Evolutionary conservation across 2,113 vertebrate genomes (phyloP).

Genomic region (Hippoglossus stenolepis): DNA sequence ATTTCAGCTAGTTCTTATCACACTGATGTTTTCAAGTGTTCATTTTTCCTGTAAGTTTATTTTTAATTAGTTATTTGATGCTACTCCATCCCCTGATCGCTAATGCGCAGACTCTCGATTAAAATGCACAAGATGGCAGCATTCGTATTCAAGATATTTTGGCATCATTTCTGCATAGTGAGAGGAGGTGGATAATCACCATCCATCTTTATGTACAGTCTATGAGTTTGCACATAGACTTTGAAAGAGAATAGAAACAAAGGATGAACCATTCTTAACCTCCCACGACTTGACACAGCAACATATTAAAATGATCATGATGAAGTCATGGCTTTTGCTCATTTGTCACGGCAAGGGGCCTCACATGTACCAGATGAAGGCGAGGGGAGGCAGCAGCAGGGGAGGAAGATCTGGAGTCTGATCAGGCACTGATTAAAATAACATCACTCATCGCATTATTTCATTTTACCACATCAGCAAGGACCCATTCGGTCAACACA

Average conservation of each 20-base stretch:
- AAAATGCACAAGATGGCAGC: no score
- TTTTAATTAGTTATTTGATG: no score
- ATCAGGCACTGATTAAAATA: conserved; percentile 38
- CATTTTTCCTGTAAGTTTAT: no score
- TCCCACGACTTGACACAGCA: background rate
- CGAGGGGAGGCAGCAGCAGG: conserved; percentile 2
- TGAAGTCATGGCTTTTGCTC: conserved; percentile 18
- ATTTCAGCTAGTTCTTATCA: no score
- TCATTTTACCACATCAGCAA: conserved; percentile 28
- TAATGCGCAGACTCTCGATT: no score
- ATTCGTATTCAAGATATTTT: background rate
- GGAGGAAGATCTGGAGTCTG: conserved; percentile 6
- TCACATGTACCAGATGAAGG: conserved; percentile 1
- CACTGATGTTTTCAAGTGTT: no score
- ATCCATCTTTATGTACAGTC: no score
- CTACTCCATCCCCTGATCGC: no score
- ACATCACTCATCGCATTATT: conserved; percentile 12
- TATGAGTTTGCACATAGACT: background rate
- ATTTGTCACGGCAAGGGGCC: conserved; percentile 11
- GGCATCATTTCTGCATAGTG: background rate
- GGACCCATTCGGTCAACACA: conserved; percentile 25
- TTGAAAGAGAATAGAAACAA: background rate
- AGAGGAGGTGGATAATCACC: background rate
- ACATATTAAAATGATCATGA: conserved; percentile 1
- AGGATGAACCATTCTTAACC: background rate